Evolutionary conservation across 2,888 invertebrate species (phyloP), one percentile per base, ranked within the genome.

Genomic region (Choreutis nemorana): DNA sequence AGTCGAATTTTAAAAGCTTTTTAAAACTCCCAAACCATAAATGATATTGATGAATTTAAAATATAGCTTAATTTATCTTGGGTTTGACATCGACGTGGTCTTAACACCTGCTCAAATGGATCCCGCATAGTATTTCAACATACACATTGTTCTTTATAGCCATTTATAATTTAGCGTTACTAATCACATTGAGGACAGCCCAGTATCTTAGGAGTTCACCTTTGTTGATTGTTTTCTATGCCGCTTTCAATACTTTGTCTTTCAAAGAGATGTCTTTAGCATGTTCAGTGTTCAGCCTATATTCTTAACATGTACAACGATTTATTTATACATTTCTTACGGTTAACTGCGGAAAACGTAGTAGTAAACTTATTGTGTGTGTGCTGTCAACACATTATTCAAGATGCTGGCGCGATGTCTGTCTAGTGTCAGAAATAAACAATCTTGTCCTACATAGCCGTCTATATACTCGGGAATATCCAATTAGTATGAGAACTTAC

Each of bases 391-490:
- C 46, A 45, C 46, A 50, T 43, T 42, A 47, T 41, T 42, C 48
- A 42, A 39, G 44, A 45, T 51, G 42, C 42, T 42, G 32, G 44
- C 47, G 45, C 48, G 50, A 51, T 54, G 55, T 53, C 55, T 47
- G 57, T 49, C 52, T 29, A 45, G 41, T 33, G 51, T 52, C 52
- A 58, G 50, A 66, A 68, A 68, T 67, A 70, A 58, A 60, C 55
- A 50, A 44, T 52, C 48, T 46, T 61, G 67, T 49, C 54, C 66
- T 47, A 70, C 56, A 64, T 65, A 55, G 48, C 49, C 48, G 49
- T 50, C 59, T 54, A 62, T 62, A 59, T 56, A 42, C 40, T 41
- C 37, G 36, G 55, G 45, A 57, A 53, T 58, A 53, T 45, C 45
- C 46, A 55, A 59, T 59, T 55, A 53, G 13, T 24, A 15, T 16